phyloP scores from a whole-genome alignment of 2,797 vertebrate genomes.

The Danio choprae region DNA sequence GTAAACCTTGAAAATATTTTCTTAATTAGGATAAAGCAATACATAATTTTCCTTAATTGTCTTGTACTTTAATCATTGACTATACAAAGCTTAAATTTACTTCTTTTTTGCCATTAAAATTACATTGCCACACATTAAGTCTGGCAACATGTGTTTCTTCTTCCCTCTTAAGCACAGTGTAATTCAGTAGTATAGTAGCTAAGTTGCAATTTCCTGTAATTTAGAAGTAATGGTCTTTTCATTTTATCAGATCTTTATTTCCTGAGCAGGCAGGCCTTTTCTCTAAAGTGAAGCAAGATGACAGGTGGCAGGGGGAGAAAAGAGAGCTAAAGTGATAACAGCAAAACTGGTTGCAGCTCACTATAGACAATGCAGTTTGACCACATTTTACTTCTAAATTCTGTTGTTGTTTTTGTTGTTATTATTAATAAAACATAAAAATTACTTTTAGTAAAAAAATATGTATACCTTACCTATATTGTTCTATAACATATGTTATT shows the following conservation, averaged over 20 bases:
- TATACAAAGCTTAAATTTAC: slow-evolving; percentile 52
- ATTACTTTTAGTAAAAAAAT: too few relatives aligned
- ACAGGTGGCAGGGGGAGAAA: not conserved
- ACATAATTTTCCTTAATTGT: slow-evolving; percentile 26
- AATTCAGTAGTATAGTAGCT: slow-evolving; percentile 60
- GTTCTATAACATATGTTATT: not conserved
- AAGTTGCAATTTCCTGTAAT: slow-evolving; percentile 67
- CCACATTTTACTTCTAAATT: not conserved
- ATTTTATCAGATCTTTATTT: slow-evolving; percentile 42
- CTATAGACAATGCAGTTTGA: not conserved
- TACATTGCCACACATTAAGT: slow-evolving; percentile 61
- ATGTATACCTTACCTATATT: too few relatives aligned
- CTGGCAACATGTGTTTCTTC: slow-evolving; percentile 57
- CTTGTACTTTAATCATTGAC: slow-evolving; percentile 50
- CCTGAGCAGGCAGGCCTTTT: not conserved
- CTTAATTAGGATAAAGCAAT: slow-evolving; percentile 33
- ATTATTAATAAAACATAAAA: not conserved
- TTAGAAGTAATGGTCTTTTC: slow-evolving; percentile 31
- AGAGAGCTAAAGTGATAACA: not conserved
- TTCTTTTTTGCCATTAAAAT: slow-evolving; percentile 57
- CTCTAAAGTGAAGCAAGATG: not conserved
- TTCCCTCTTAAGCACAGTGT: slow-evolving; percentile 48
- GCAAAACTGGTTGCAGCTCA: not conserved
- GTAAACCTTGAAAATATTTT: slow-evolving; percentile 24
- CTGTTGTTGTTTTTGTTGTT: not conserved